These are phyloP conservation scores for Fragum sueziense DNA, from an alignment of 2,888 invertebrate species.

Conservation along the genomic window DNA sequence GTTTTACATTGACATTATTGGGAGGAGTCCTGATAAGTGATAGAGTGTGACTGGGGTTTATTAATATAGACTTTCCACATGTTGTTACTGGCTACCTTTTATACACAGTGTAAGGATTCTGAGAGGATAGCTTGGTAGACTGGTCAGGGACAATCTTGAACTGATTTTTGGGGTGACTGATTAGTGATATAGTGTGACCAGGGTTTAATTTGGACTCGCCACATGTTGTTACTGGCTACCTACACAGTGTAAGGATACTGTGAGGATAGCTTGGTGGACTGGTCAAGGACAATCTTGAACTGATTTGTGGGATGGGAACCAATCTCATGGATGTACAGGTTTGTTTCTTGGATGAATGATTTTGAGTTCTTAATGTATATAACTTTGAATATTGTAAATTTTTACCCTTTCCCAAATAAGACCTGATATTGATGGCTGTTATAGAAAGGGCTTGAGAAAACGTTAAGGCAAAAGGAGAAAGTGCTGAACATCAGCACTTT, in stretches of 20 bases:
- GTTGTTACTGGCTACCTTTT: not conserved
- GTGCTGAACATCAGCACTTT: no score
- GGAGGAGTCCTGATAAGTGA: no score
- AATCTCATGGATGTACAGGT: slow-evolving; percentile 19
- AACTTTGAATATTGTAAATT: no score
- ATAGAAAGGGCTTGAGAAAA: no score
- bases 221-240: not conserved
- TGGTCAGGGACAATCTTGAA: not conserved
- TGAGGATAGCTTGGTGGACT: not conserved
- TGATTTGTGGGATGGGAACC: not conserved
- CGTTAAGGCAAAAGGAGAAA: no score
- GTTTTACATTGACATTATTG: no score
- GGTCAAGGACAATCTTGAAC: not conserved
- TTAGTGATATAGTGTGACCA: not conserved
- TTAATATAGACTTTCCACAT: not conserved
- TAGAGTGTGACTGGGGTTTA: not conserved
- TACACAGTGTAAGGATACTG: not conserved
- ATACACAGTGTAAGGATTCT: not conserved
- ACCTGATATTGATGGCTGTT: no score
- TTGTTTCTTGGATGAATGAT: no score
- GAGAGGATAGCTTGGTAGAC: not conserved
- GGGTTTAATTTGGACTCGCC: not conserved
- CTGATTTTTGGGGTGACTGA: no score
- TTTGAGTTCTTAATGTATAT: no score
- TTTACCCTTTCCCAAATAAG: no score